These are phyloP conservation scores for Rhinophrynus dorsalis DNA, from an alignment of 2,797 vertebrate genomes.

Conservation along the genomic window DNA sequence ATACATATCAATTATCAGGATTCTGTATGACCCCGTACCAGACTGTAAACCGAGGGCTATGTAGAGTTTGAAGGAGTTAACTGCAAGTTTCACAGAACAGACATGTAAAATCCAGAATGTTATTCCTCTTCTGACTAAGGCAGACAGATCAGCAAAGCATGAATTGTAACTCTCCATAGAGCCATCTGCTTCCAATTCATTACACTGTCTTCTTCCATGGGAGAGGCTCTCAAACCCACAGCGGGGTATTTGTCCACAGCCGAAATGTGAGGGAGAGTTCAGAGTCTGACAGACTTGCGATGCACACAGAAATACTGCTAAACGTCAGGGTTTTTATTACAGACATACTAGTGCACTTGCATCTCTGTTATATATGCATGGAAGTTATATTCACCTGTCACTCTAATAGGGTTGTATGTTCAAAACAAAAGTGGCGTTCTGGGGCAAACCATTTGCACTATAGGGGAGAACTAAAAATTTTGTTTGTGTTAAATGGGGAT, in stretches of 20 bases:
- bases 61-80: slow-evolving; percentile 28
- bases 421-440: too few relatives aligned
- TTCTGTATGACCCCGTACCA: background rate
- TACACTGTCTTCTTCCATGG: slow-evolving; percentile 48
- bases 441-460: too few relatives aligned
- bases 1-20: background rate
- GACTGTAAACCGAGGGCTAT: background rate
- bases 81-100: slow-evolving; percentile 23
- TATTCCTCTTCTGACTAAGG: slow-evolving; percentile 47
- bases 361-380: background rate
- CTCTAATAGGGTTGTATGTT: too few relatives aligned
- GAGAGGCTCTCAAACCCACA: slow-evolving; percentile 46
- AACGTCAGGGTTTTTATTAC: slow-evolving; percentile 41
- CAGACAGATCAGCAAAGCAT: slow-evolving; percentile 51
- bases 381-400: too few relatives aligned
- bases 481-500: too few relatives aligned
- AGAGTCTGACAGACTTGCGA: slow-evolving; percentile 40
- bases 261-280: slow-evolving; percentile 43
- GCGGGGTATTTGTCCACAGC: slow-evolving; percentile 47
- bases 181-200: slow-evolving; percentile 49
- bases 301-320: slow-evolving; percentile 38
- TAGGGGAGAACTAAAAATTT: too few relatives aligned
- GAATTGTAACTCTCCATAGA: slow-evolving; percentile 50
- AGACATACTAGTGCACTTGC: background rate
- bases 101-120: slow-evolving; percentile 45